phyloP scores from a whole-genome alignment of 2,888 invertebrate genomes.

The Dyspetes luteomarginatus region DNA sequence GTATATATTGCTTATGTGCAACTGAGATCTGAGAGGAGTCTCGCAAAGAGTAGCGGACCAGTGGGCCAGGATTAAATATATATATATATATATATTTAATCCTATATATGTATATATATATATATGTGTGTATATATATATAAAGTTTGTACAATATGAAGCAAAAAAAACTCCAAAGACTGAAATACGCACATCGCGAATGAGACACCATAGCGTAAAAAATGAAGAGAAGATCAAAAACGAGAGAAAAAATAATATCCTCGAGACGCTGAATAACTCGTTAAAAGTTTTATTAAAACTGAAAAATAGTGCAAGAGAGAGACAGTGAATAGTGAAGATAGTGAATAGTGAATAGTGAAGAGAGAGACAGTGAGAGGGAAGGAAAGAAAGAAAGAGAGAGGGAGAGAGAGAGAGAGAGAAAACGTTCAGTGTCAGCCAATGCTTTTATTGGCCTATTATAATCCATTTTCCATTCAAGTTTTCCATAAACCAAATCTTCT shows the following conservation, averaged over 20 bases:
- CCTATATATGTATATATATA: too few species aligned
- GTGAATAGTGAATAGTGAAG: conserved; percentile 35
- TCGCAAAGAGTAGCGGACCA: neutral
- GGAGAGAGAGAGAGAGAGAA: conserved; percentile 10
- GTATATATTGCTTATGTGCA: neutral
- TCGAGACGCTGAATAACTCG: conserved; percentile 58
- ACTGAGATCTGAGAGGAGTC: neutral
- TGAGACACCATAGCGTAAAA: conserved; percentile 23
- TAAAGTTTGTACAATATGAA: neutral
- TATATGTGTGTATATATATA: neutral
- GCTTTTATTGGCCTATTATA: conserved; percentile 48
- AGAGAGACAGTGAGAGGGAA: neutral
- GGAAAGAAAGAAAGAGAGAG: conserved; percentile 51
- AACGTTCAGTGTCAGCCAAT: conserved; percentile 34
- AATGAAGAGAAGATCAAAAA: neutral
- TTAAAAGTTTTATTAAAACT: conserved; percentile 65
- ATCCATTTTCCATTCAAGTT: conserved; percentile 51
- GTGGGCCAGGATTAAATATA: neutral
- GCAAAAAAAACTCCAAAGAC: conserved; percentile 16
- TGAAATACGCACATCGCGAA: conserved; percentile 9
- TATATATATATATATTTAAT: too few species aligned
- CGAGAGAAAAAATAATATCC: conserved; percentile 43
- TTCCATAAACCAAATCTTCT: conserved; percentile 10
- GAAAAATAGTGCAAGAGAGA: conserved; percentile 47
- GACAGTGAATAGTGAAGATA: conserved; percentile 38